Evolutionary conservation across 2,113 vertebrate species (phyloP).

Genomic region (Crocuta crocuta): DNA sequence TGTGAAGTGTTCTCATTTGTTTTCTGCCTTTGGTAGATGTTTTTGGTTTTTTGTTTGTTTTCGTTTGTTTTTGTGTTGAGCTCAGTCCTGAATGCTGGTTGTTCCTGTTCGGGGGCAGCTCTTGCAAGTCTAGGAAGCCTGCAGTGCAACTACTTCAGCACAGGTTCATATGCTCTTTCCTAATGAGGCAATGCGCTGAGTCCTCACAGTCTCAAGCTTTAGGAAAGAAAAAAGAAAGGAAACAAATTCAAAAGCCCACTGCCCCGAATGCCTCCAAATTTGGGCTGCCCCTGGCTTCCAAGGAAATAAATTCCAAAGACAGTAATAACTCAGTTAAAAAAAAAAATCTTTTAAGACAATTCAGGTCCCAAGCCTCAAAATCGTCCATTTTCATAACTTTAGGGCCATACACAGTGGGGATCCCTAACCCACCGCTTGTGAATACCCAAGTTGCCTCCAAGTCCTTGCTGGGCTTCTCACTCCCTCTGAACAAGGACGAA

Average conservation of each 20-base stretch:
- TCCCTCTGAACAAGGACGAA: neutral
- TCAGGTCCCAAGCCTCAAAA: neutral
- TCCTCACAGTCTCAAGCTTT: neutral
- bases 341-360: neutral
- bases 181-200: neutral
- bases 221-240: slow-evolving; percentile 22
- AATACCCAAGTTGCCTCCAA: neutral
- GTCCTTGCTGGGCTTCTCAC: neutral
- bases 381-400: neutral
- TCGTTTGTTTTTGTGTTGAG: neutral
- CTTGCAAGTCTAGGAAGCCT: neutral
- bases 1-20: neutral
- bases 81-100: neutral
- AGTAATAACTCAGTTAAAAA: neutral
- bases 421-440: neutral
- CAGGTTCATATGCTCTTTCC: neutral
- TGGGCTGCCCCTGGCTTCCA: neutral
- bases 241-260: slow-evolving; percentile 40
- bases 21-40: neutral
- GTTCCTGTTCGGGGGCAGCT: neutral
- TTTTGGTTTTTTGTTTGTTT: neutral
- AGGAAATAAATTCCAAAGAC: slow-evolving; percentile 52
- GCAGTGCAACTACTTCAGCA: neutral
- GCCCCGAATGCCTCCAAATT: slow-evolving; percentile 7
- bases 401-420: neutral